Percentiles rank a stretch among this genome's conserved stretches.
Evolutionary conservation across 2,888 invertebrate genomes (phyloP).

Genomic region (Lamellibrachia satsuma): DNA sequence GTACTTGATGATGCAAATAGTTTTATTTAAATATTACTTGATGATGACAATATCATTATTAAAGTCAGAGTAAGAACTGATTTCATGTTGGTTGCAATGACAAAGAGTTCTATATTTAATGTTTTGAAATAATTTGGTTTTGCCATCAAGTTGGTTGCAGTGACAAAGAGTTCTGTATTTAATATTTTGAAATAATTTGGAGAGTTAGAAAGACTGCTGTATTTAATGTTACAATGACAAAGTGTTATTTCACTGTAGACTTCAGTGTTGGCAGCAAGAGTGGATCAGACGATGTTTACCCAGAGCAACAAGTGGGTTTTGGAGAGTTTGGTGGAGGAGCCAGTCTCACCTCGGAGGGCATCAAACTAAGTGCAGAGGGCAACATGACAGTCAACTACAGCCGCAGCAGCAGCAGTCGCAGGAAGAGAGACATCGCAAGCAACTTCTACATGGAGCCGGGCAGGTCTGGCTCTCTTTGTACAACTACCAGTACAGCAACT

Average conservation of each 20-base stretch:
- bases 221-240: too few species aligned
- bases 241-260: not conserved
- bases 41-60: too few species aligned
- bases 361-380: conserved; percentile 5
- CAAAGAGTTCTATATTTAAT: too few species aligned
- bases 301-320: not conserved
- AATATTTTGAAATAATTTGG: too few species aligned
- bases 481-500: not conserved
- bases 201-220: too few species aligned
- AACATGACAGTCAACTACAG: not conserved
- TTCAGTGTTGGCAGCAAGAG: not conserved
- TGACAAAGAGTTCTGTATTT: too few species aligned
- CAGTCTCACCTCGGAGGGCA: not conserved
- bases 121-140: too few species aligned
- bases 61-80: too few species aligned
- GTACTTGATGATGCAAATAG: too few species aligned
- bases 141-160: too few species aligned
- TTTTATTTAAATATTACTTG: too few species aligned
- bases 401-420: not conserved
- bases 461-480: not conserved
- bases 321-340: not conserved
- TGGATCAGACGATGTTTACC: not conserved
- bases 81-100: too few species aligned
- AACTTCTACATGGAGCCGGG: not conserved
- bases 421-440: not conserved